Conservation (phyloP, 2,888 invertebrate genomes). For the Pristionchus japonicus region DNA sequence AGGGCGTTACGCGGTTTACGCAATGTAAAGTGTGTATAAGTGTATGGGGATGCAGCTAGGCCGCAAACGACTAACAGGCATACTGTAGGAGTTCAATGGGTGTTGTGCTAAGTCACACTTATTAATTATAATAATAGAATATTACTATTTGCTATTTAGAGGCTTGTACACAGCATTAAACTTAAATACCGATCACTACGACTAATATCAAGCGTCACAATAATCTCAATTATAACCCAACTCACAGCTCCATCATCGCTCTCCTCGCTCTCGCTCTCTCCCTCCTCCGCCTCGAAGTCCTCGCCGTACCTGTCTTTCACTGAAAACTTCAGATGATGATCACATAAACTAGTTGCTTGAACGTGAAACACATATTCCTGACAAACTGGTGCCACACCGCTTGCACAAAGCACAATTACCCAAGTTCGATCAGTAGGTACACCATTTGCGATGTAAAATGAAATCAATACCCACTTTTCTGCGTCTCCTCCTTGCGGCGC, state of each 20-base stretch:
- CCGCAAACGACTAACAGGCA: no score
- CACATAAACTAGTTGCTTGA: no score
- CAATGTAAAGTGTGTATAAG: no score
- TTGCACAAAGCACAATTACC: neutral
- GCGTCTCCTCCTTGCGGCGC: conserved; percentile 88
- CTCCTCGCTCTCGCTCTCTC: conserved; percentile 69
- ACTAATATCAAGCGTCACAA: neutral
- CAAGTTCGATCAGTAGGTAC: no score
- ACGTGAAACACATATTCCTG: conserved; percentile 73
- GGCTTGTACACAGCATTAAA: no score
- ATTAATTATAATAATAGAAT: no score
- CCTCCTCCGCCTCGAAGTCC: conserved; percentile 76
- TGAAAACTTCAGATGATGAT: no score
- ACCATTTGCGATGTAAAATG: neutral
- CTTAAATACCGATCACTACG: neutral
- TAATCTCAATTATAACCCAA: neutral
- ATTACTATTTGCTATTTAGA: no score
- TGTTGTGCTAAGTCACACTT: no score
- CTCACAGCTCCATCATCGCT: conserved; percentile 77
- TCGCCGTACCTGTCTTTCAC: conserved; percentile 72
- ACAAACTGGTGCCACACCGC: conserved; percentile 32
- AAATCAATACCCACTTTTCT: conserved; percentile 77
- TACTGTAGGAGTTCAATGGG: no score
- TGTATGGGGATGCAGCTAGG: no score
- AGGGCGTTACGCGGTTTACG: no score